Percentiles rank a stretch among this genome's conserved stretches.
These are phyloP conservation scores for Cossypha dichroa DNA, from an alignment of 2,797 vertebrate species.

Conservation along the genomic window DNA sequence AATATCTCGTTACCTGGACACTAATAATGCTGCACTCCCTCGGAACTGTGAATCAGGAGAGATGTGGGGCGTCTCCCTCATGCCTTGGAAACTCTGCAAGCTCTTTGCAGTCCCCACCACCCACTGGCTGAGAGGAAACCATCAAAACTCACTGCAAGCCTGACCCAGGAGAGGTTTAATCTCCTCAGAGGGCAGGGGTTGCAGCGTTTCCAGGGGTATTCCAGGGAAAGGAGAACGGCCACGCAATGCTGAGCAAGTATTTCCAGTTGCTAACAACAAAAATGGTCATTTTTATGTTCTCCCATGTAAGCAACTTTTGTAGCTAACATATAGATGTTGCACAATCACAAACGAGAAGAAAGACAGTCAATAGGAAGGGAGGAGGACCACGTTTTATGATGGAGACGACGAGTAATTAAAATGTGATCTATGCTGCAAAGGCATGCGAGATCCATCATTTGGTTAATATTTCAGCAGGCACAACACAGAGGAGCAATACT, in stretches of 20 bases:
- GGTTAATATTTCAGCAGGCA: background rate
- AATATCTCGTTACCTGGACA: background rate
- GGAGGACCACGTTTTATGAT: background rate
- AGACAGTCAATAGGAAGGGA: background rate
- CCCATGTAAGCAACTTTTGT: background rate
- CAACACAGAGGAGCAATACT: background rate
- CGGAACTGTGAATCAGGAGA: background rate
- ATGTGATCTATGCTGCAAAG: background rate
- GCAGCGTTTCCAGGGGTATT: background rate
- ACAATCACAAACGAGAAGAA: background rate
- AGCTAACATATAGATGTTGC: background rate
- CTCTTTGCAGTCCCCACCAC: background rate
- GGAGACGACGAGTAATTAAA: background rate
- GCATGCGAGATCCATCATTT: accelerated
- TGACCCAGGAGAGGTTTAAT: background rate
- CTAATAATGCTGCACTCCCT: background rate
- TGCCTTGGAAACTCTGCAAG: background rate
- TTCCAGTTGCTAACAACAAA: conserved; percentile 40
- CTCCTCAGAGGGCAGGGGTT: background rate
- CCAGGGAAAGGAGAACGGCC: accelerated
- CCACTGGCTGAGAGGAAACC: accelerated
- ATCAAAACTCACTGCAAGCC: background rate
- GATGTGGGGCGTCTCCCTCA: accelerated
- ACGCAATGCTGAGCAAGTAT: background rate
- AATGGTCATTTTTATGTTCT: background rate